Conservation (phyloP, 2,113 vertebrate genomes). For the Meriones unguiculatus region DNA sequence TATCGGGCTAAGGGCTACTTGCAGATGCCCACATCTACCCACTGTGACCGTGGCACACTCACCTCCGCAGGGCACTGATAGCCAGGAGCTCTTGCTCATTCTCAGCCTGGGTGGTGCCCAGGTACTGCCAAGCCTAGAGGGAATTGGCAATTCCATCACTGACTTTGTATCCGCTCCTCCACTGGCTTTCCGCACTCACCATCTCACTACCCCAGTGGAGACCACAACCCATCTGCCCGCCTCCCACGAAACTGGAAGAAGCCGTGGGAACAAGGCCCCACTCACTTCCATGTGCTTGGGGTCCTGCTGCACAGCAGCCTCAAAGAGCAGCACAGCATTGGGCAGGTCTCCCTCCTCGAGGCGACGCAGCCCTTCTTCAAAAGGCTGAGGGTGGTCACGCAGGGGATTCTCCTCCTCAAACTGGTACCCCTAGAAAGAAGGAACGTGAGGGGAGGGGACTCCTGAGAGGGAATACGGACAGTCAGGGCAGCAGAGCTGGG, state of each 20-base stretch:
- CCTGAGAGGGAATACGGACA: not conserved
- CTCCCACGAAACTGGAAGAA: not conserved
- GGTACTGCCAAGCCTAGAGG: slow-evolving; percentile 96
- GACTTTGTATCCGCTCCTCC: not conserved
- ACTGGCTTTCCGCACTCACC: not conserved
- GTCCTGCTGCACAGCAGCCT: slow-evolving; percentile 95
- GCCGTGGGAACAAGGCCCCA: not conserved
- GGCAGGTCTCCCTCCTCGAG: slow-evolving; percentile 96
- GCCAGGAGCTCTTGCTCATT: slow-evolving; percentile 98
- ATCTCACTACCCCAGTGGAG: not conserved
- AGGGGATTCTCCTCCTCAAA: slow-evolving; percentile 99
- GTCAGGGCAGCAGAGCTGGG: not conserved
- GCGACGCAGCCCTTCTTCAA: slow-evolving; percentile 93
- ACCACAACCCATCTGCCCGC: not conserved
- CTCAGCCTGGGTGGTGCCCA: slow-evolving; percentile 98
- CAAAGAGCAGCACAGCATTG: slow-evolving; percentile 96
- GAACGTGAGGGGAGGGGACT: not conserved
- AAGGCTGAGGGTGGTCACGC: slow-evolving; percentile 93
- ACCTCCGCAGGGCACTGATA: slow-evolving; percentile 98
- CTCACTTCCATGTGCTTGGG: slow-evolving; percentile 97
- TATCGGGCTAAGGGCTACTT: not conserved
- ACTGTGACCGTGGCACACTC: slow-evolving; percentile 73
- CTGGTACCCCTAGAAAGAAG: slow-evolving; percentile 92
- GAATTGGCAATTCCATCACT: not conserved
- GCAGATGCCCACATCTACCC: not conserved